phyloP scores from a whole-genome alignment of 2,888 invertebrate species.

The Agonopterix arenella region DNA sequence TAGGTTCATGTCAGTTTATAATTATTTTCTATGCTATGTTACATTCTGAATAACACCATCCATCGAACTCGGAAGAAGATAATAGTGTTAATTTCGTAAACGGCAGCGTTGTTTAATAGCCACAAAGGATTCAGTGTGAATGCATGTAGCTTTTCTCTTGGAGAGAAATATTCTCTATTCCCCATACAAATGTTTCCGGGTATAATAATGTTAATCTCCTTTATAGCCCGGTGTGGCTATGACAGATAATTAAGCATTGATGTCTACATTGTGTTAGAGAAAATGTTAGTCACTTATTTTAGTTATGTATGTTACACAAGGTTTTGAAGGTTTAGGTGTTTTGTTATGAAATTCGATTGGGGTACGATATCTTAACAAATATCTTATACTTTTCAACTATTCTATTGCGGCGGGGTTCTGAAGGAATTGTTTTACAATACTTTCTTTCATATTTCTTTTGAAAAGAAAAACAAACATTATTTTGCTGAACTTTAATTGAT shows the following conservation, averaged over 20 bases:
- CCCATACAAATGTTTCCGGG: conserved; percentile 7
- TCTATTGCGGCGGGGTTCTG: no score
- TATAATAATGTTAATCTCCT: conserved; percentile 15
- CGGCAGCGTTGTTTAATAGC: conserved; percentile 34
- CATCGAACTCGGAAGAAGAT: conserved; percentile 33
- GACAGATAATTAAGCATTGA: conserved; percentile 12
- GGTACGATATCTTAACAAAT: no score
- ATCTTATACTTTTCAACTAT: no score
- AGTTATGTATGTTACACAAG: neutral
- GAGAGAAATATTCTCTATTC: neutral
- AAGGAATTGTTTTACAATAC: no score
- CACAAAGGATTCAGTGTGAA: conserved; percentile 33
- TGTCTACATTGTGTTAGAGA: conserved; percentile 5
- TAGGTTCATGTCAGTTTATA: no score
- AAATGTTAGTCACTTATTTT: conserved; percentile 6
- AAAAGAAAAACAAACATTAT: no score
- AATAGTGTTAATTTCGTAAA: conserved; percentile 61
- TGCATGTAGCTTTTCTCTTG: conserved; percentile 15
- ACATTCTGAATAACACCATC: conserved; percentile 16
- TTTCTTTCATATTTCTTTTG: no score
- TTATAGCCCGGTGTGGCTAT: conserved; percentile 8
- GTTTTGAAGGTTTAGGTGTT: neutral
- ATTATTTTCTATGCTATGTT: no score
- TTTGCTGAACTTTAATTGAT: no score
- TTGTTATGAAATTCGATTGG: no score